Evolutionary conservation across 2,113 vertebrate genomes (phyloP), one percentile per base, ranked within the genome.

Genomic region (Rhodinocichla rosea): DNA sequence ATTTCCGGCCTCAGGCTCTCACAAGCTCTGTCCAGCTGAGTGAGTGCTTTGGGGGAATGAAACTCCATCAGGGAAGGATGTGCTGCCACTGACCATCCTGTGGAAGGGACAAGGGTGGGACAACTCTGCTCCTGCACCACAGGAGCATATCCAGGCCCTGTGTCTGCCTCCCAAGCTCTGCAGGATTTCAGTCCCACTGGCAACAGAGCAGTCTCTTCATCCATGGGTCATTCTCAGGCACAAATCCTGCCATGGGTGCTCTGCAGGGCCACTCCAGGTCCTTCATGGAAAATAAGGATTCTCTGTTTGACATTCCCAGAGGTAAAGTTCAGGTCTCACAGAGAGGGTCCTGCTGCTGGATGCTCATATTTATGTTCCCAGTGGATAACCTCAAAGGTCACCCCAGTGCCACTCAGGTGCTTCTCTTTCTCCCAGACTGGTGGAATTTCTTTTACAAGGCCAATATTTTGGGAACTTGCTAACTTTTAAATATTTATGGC

Each of bases 81-180:
- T 18, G 24, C 7, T 28, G 47, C 20, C 13, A 18, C 2, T 35
- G 50, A 39, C 16, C 6, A 13, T 26, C 35, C 23, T 63, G 37
- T 27, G 8, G 19, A 59, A 23, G 7, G 59, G 22, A 82, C 35
- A 53, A 85, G 13, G 13, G 23, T 27, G 42, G n/a, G 30, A 62
- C 2, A 10, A 3, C 3, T 24, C 55, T 88, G 35, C 30, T 52
- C 8, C 18, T 74, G 64, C 42, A 21, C 27, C 33, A 12, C 9
- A 62, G 60, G 32, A 85, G 7, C 20, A 35, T 1, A 0, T 15
- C 3, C 5, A 76, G 28, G 11, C 15, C 68, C 53, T 39, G 7
- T 23, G 57, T 13, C 44, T 50, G 55, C 40, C 52, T 69, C 37
- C 23, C 11, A 7, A 23, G 7, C 30, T 74, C 56, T 4, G 1